These are phyloP conservation scores for Cololabis saira DNA, from an alignment of 2,113 vertebrate genomes.

Conservation along the genomic window DNA sequence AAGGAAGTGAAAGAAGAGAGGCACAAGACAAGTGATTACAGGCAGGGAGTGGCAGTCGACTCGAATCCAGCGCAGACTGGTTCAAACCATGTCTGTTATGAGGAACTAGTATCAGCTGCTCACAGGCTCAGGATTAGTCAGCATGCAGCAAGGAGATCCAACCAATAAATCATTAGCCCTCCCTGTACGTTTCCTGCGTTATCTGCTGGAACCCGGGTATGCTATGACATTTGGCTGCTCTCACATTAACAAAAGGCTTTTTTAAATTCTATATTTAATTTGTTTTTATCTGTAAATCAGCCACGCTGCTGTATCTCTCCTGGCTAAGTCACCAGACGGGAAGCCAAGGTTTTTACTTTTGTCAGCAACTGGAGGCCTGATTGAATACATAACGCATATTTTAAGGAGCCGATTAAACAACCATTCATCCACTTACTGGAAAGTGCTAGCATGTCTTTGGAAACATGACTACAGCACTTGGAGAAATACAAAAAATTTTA, in stretches of 20 bases:
- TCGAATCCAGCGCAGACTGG: constrained; percentile 67
- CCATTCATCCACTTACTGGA: not conserved
- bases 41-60: constrained; percentile 55
- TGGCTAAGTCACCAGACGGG: not conserved
- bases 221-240: constrained; percentile 29
- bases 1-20: not conserved
- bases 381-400: constrained; percentile 5
- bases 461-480: not conserved
- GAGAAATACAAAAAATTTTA: not conserved
- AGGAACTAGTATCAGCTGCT: constrained; percentile 62
- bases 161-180: constrained; percentile 22
- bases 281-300: constrained; percentile 13
- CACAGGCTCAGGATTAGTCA: constrained; percentile 61
- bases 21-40: constrained; percentile 34
- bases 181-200: not conserved
- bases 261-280: constrained; percentile 28
- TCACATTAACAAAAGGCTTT: constrained; percentile 35
- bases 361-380: constrained; percentile 1
- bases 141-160: constrained; percentile 11
- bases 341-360: not conserved
- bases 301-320: not conserved
- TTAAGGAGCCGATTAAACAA: constrained; percentile 12
- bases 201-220: constrained; percentile 5
- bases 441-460: not conserved
- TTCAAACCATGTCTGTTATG: constrained; percentile 55